Evolutionary conservation across 1,140 invertebrate species (phyloP), one percentile per base, ranked within the genome.

Genomic region (Drosophila pectinifera): DNA sequence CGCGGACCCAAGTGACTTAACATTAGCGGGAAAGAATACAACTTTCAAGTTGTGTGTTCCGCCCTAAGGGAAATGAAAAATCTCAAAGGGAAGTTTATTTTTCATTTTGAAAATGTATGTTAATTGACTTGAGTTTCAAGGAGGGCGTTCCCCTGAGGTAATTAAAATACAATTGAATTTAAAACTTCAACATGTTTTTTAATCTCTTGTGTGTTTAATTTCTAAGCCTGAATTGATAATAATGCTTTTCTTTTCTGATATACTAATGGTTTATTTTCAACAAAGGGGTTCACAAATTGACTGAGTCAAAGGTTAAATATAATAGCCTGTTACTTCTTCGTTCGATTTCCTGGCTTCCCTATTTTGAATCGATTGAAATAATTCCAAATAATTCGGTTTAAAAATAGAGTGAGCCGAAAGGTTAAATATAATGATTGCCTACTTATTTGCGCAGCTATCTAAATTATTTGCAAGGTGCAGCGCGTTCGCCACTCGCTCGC

Each of bases 91-190:
- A 20, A 18, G 49, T 56, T 46, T 68, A 38, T n/a, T 24, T 39
- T 70, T 68, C 45, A 20, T 69, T 54, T 64, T 24, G n/a, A 28
- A 31, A 69, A 31, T 69, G 38, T 38, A 65, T 68, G 14, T 28
- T 38, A 55, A 54, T 68, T 68, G 41, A 18, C 36, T 55, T 48
- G 24, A 55, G 20, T 45, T 38, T 31, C 4, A n/a, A 42, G n/a
- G n/a, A 49, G 42, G 51, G 16, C 1, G 28, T 43, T 39, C n/a
- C 64, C 67, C 8, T 13, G n/a, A 8, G 31, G 67, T 56, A 55
- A 69, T 55, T 69, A 67, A 65, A 67, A 24, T 10, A 26, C 11
- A 20, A 64, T 42, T 31, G 11, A 61, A 63, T 39, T 39, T 58
- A 8, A 20, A 39, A 22, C 54, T n/a, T 22, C 6, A 24, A 24